Evolutionary conservation across 2,888 invertebrate genomes (phyloP).

Genomic region (Drosophila kanekoi): DNA sequence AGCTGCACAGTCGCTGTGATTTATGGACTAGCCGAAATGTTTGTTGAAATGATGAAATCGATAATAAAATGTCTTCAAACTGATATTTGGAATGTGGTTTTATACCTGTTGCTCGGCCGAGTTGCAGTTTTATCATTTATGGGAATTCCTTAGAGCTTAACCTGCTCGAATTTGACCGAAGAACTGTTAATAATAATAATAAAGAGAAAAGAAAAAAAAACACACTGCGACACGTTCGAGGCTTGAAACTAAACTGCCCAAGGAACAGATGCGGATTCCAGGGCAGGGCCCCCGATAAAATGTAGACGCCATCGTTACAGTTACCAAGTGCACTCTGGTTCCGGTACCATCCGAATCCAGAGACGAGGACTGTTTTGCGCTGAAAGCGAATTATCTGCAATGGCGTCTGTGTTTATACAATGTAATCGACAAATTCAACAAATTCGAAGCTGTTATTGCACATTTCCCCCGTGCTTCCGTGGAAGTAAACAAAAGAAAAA

Average conservation of each 20-base stretch:
- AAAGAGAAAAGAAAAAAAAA: too few species aligned
- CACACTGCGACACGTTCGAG: slow-evolving; percentile 34
- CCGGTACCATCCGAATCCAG: slow-evolving; percentile 44
- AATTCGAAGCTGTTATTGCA: slow-evolving; percentile 66
- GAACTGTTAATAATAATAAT: background rate
- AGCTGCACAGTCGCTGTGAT: slow-evolving; percentile 20
- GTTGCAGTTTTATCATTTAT: background rate
- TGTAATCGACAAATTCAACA: slow-evolving; percentile 69
- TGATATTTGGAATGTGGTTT: background rate
- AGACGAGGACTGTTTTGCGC: slow-evolving; percentile 61
- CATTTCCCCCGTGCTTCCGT: slow-evolving; percentile 51
- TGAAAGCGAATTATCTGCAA: slow-evolving; percentile 44
- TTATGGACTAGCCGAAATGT: slow-evolving; percentile 12
- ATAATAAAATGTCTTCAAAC: background rate
- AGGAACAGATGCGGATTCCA: slow-evolving; percentile 9
- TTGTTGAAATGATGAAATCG: background rate
- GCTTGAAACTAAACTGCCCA: slow-evolving; percentile 44
- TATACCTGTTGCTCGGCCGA: slow-evolving; percentile 1
- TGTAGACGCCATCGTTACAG: slow-evolving; percentile 12
- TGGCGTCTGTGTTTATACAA: slow-evolving; percentile 72
- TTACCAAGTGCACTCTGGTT: slow-evolving; percentile 16
- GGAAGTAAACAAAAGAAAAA: slow-evolving; percentile 55
- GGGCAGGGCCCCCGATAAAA: slow-evolving; percentile 1
- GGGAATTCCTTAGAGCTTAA: background rate
- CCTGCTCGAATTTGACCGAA: background rate